Evolutionary conservation across 1,140 invertebrate species (phyloP).

Genomic region (Dreissena polymorpha): DNA sequence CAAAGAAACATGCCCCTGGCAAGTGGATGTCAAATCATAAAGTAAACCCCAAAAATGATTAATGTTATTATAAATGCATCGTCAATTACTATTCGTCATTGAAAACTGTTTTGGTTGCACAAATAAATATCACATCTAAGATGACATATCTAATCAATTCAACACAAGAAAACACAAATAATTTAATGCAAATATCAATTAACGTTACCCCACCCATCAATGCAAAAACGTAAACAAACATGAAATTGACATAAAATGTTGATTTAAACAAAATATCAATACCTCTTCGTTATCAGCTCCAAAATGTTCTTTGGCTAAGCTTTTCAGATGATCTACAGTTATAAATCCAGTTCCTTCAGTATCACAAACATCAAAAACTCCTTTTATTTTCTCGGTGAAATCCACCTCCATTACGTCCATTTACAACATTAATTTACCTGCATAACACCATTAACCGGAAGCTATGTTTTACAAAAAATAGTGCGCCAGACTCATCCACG

Average conservation of each 20-base stretch:
- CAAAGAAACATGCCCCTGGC: no score
- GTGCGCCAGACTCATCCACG: not conserved
- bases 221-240: conserved; percentile 47
- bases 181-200: not conserved
- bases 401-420: conserved; percentile 63
- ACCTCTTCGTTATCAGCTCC: conserved; percentile 70
- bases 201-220: conserved; percentile 38
- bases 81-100: no score
- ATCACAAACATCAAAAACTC: conserved; percentile 76
- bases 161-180: no score
- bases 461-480: conserved; percentile 21
- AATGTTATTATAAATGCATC: no score
- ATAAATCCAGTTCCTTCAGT: conserved; percentile 75
- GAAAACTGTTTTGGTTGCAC: no score
- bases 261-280: not conserved
- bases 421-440: conserved; percentile 46
- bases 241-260: not conserved
- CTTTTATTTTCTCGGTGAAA: conserved; percentile 66
- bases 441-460: conserved; percentile 33
- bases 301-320: conserved; percentile 74
- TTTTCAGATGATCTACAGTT: conserved; percentile 72
- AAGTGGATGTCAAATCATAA: no score
- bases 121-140: no score
- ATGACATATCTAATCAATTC: no score
- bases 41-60: no score